These are phyloP conservation scores for Anguilla japonica DNA, from an alignment of 2,113 vertebrate species.

Conservation along the genomic window DNA sequence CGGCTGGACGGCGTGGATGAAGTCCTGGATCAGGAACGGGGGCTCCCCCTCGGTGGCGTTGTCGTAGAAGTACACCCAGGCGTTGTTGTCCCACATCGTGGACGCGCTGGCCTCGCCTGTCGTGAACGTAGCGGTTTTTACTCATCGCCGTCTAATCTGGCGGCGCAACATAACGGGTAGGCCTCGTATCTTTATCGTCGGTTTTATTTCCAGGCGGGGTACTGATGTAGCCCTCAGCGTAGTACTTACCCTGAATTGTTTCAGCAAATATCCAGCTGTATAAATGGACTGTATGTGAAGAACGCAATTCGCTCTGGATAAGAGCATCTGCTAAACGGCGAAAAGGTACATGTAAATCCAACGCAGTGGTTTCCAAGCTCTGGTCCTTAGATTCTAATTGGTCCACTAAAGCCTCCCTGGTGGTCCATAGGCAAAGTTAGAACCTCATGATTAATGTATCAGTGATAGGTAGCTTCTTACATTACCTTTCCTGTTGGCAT, in stretches of 20 bases:
- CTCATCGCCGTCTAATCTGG: not conserved
- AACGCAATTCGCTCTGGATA: too few relatives aligned
- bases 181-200: too few relatives aligned
- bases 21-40: conserved; percentile 86
- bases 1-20: conserved; percentile 87
- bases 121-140: conserved; percentile 21
- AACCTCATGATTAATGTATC: not conserved
- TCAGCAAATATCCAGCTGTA: not conserved
- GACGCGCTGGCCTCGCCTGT: conserved; percentile 93
- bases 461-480: too few relatives aligned
- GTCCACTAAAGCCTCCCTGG: not conserved
- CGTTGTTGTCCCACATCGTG: conserved; percentile 96
- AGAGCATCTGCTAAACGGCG: too few relatives aligned
- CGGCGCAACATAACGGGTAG: too few relatives aligned
- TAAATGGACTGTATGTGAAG: not conserved
- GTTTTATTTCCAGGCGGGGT: too few relatives aligned
- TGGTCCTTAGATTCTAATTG: too few relatives aligned
- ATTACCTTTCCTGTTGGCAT: too few relatives aligned
- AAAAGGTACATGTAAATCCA: too few relatives aligned
- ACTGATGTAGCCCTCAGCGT: too few relatives aligned
- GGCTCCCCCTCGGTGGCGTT: conserved; percentile 76
- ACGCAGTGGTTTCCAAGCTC: too few relatives aligned
- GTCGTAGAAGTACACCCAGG: conserved; percentile 81
- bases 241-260: too few relatives aligned
- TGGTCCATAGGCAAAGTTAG: not conserved